Evolutionary conservation across 2,888 invertebrate genomes (phyloP), one percentile per base, ranked within the genome.

Genomic region (Leptinotarsa peninsularis): DNA sequence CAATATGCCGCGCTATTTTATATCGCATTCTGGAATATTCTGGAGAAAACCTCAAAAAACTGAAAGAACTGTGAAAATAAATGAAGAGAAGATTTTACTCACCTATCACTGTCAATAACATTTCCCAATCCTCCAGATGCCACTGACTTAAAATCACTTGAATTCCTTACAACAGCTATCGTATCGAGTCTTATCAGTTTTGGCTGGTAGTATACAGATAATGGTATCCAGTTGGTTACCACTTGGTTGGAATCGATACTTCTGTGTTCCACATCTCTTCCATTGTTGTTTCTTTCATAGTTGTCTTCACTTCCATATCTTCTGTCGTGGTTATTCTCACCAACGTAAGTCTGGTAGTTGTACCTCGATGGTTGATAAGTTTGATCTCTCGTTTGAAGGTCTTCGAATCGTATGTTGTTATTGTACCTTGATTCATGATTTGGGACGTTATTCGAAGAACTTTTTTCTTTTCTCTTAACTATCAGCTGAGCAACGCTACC

Each of bases 401-500:
- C 52, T 67, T 67, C 49, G 27, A 69, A 72, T 17, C 72, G 63
- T 4, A 75, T 66, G 21, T 75, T 67, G 21, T 67, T 66, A n/a
- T 63, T 50, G 49, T 73, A 58, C 18, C 10, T 58, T 4, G 58
- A 14, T 13, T 58, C 27, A 14, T 58, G 71, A 58, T 56, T 72
- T 14, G 67, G 15, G n/a, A n/a, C 56, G 14, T 49, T 54, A 76
- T 67, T 50, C 73, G 58, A 49, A 21, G 66, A 27, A n/a, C 71
- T 13, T 54, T 75, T 77, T 74, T 93, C 92, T 76, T 93, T 90
- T 83, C 93, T 91, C 87, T 94, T 94, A 5, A 95, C 94, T 63
- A 95, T 93, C 15, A 96, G 89, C 81, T 94, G 94, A 0, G 95
- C 94, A 33, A 94, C 89, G 76, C 92, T 93, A 3, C 96, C 96